Evolutionary conservation across 2,797 vertebrate species (phyloP), one percentile per base, ranked within the genome.

Genomic region (Clarias laeviceps): DNA sequence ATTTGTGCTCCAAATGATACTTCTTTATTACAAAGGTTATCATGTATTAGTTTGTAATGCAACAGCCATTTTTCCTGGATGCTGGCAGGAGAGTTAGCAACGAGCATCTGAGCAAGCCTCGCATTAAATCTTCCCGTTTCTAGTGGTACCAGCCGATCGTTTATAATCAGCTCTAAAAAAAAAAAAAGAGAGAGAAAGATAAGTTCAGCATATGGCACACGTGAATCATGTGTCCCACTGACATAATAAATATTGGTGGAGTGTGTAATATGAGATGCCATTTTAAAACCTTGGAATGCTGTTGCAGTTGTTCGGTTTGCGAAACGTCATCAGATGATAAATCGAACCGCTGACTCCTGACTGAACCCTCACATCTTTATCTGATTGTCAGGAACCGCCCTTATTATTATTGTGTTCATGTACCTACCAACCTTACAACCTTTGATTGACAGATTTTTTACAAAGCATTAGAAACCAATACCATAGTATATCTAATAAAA

Each of bases 1-100:
- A 91, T 95, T 94, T 94, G 91, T 93, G 92, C 90, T 91, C 89
- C 89, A 86, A 91, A 91, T 87, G 91, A 91, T 93, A 91, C 93
- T 92, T 90, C 90, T 93, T 91, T 92, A 93, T 94, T 88, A 93
- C 88, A 91, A 92, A 86, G 84, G 87, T 86, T 80, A 89, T 92
- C 91, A 91, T 88, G 89, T 92, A 91, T 90, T 85, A 88, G 90
- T 90, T 93, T 90, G 56, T 86, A 87, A 80, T 81, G 91, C 90
- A 92, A 90, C 88, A 79, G 84, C 89, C 80, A 89, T 87, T 76
- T 87, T 79, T 82, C 34, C 27, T 59, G 69, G 66, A 32, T 2
- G 57, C 72, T 82, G 84, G 81, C 84, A 85, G 81, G 54, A 88
- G 61, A n/a, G 61, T 27, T 61, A 78, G 84, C 29, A 85, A 81